phyloP scores from a whole-genome alignment of 2,888 invertebrate species.

The Lasioglossum leucozonium region DNA sequence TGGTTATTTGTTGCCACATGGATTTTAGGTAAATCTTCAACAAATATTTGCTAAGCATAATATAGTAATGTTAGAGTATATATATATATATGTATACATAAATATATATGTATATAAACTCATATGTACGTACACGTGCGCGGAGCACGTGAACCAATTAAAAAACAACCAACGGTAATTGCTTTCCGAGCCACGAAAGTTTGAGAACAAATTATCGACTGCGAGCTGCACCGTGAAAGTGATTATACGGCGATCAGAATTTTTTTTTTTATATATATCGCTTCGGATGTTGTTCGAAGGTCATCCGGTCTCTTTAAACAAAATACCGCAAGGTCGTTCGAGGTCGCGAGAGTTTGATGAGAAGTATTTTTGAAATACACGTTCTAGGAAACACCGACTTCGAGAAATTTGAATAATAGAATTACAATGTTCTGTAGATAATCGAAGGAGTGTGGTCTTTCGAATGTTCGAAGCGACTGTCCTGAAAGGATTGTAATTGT shows the following conservation, averaged over 20 bases:
- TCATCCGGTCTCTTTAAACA: not conserved
- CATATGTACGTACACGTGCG: not conserved
- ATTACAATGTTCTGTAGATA: not conserved
- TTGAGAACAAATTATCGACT: not conserved
- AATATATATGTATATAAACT: not conserved
- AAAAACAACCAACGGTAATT: not conserved
- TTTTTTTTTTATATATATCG: not conserved
- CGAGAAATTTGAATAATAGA: not conserved
- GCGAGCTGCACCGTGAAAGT: not conserved
- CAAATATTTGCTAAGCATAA: conserved; percentile 80
- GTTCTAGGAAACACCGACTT: not conserved
- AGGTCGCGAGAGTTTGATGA: not conserved
- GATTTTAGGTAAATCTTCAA: conserved; percentile 81
- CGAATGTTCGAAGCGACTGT: not conserved
- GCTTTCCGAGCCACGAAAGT: not conserved
- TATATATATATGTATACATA: conserved; percentile 39
- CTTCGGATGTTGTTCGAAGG: not conserved
- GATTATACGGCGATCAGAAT: not conserved
- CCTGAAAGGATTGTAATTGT: not conserved
- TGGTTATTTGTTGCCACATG: conserved; percentile 82
- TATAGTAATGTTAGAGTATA: conserved; percentile 77
- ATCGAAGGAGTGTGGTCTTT: not conserved
- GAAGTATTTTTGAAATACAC: not conserved
- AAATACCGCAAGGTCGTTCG: not conserved
- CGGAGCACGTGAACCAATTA: not conserved